Evolutionary conservation across 2,797 vertebrate genomes (phyloP).

Genomic region (Lepus oiostolus): DNA sequence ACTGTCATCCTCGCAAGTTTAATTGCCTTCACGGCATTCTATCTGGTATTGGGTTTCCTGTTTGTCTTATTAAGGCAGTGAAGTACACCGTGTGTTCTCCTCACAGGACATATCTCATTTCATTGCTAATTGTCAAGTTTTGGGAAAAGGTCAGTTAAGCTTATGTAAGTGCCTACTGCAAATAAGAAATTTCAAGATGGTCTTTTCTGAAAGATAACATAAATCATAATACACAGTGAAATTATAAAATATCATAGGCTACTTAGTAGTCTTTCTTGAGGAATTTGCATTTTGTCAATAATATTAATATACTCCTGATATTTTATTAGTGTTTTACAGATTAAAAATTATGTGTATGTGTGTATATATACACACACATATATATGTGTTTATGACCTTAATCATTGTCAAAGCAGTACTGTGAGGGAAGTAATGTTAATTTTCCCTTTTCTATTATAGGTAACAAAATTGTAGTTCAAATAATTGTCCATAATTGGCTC

Average conservation of each 20-base stretch:
- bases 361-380: no score
- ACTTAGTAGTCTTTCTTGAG: background rate
- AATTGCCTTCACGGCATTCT: background rate
- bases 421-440: background rate
- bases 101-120: background rate
- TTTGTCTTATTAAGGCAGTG: background rate
- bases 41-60: background rate
- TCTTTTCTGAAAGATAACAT: slow-evolving; percentile 35
- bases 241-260: background rate
- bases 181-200: background rate
- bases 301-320: background rate
- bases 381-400: background rate
- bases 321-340: background rate
- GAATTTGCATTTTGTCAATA: background rate
- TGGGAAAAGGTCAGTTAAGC: slow-evolving; percentile 56
- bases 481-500: no score
- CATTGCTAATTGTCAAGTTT: slow-evolving; percentile 43
- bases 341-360: background rate
- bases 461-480: no score
- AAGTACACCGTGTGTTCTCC: background rate
- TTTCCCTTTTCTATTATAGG: background rate
- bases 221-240: background rate
- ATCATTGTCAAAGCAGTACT: slow-evolving; percentile 1
- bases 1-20: background rate
- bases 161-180: background rate